Evolutionary conservation across 2,113 vertebrate species (phyloP).

Genomic region (Acanthisitta chloris): DNA sequence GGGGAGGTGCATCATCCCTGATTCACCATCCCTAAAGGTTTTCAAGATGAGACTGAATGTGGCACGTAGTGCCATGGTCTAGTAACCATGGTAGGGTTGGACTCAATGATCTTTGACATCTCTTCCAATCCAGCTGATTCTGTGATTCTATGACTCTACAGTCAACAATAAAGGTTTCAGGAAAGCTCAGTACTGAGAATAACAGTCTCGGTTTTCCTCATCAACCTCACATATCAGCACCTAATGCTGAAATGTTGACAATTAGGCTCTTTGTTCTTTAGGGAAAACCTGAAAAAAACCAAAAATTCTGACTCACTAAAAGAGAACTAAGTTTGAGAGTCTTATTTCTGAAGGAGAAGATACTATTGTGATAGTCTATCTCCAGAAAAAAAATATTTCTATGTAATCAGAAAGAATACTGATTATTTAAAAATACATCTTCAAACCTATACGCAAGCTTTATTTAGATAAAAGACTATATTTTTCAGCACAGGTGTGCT

Average conservation of each 20-base stretch:
- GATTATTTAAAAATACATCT: slow-evolving; percentile 1
- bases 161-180: not conserved
- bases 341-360: not conserved
- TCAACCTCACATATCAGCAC: not conserved
- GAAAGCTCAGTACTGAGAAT: not conserved
- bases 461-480: not conserved
- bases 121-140: no score
- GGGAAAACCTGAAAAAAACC: not conserved
- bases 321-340: not conserved
- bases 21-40: no score
- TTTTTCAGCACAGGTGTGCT: not conserved
- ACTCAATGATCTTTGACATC: no score
- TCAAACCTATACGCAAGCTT: not conserved
- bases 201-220: not conserved
- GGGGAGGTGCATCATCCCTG: no score
- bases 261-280: not conserved
- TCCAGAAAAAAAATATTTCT: not conserved
- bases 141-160: no score
- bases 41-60: no score
- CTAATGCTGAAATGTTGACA: not conserved
- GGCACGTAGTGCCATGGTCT: no score
- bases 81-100: no score
- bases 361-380: not conserved
- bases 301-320: not conserved
- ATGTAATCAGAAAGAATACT: not conserved